Evolutionary conservation across 2,888 invertebrate species (phyloP).

Genomic region (Synergus umbraculus): DNA sequence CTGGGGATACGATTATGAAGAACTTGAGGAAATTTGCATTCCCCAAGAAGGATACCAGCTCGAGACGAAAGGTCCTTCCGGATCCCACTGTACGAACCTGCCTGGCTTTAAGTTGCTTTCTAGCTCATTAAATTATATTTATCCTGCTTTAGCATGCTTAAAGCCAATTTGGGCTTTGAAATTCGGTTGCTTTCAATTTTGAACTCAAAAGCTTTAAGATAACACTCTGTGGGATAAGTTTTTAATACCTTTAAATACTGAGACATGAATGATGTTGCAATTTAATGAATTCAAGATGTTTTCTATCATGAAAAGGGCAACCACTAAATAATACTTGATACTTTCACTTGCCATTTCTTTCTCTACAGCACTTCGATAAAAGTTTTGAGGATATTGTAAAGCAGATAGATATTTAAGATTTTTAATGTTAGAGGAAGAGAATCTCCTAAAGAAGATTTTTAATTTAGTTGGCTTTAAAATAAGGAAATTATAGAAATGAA

Average conservation of each 20-base stretch:
- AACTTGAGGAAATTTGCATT: conserved; percentile 72
- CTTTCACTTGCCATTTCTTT: no score
- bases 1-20: conserved; percentile 74
- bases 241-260: neutral
- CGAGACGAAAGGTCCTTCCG: conserved; percentile 77
- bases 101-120: conserved; percentile 58
- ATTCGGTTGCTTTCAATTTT: neutral
- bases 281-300: no score
- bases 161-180: neutral
- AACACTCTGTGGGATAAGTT: neutral
- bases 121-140: conserved; percentile 42
- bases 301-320: no score
- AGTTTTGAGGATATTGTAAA: no score
- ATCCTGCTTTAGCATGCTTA: conserved; percentile 33
- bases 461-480: neutral
- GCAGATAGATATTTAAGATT: no score
- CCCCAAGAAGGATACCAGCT: conserved; percentile 70
- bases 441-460: neutral
- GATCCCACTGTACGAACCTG: conserved; percentile 73
- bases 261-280: no score
- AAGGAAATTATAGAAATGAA: neutral
- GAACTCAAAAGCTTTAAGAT: neutral
- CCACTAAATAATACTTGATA: no score
- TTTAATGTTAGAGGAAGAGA: no score
- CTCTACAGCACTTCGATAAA: no score